phyloP scores from a whole-genome alignment of 2,888 invertebrate species.

The Eupeodes latifasciatus region DNA sequence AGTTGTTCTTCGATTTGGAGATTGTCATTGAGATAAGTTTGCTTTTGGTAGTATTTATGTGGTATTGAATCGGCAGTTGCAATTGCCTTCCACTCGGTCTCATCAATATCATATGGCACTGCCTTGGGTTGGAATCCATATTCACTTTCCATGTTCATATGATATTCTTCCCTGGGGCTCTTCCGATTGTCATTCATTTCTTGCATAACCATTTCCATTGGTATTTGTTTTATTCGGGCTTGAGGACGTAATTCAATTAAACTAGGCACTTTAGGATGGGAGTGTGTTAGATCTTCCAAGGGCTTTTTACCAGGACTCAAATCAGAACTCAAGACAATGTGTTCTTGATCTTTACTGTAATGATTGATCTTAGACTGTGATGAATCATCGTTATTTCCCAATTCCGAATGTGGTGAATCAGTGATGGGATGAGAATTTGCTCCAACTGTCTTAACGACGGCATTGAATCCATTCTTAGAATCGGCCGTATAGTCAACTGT shows the following conservation, averaged over 20 bases:
- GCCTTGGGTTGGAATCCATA: conserved; percentile 68
- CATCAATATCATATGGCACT: conserved; percentile 78
- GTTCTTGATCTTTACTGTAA: conserved; percentile 84
- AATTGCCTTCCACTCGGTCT: conserved; percentile 82
- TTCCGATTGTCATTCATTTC: conserved; percentile 80
- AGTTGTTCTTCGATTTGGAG: conserved; percentile 57
- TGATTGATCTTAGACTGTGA: conserved; percentile 84
- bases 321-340: conserved; percentile 83
- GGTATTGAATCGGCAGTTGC: conserved; percentile 71
- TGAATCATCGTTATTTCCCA: conserved; percentile 79
- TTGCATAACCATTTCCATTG: conserved; percentile 81
- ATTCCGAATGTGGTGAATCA: conserved; percentile 80
- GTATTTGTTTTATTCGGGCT: conserved; percentile 82
- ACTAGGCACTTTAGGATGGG: conserved; percentile 82
- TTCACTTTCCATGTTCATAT: conserved; percentile 74
- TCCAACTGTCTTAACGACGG: conserved; percentile 85
- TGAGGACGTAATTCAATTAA: conserved; percentile 83
- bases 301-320: conserved; percentile 80
- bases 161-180: conserved; percentile 80
- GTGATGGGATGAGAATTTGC: conserved; percentile 83
- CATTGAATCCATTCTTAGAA: conserved; percentile 85
- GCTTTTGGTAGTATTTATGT: conserved; percentile 76
- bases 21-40: conserved; percentile 78
- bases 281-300: conserved; percentile 82
- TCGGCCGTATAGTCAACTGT: conserved; percentile 86